Conservation (phyloP, 2,113 vertebrate genomes). For the Austrofundulus limnaeus region DNA sequence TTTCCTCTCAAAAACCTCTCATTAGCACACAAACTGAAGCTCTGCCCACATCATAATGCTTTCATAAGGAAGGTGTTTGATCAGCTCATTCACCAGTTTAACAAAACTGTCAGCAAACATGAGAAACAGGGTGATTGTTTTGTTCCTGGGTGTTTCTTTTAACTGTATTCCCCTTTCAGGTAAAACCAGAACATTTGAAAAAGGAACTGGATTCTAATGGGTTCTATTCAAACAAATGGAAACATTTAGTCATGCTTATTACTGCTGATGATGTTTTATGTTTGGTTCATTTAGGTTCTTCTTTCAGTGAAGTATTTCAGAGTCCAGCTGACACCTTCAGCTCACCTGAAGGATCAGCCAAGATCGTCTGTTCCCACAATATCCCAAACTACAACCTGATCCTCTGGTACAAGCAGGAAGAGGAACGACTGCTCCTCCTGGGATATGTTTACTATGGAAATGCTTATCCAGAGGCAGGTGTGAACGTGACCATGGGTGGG, state of each 20-base stretch:
- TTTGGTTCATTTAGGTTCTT: slow-evolving; percentile 27
- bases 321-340: neutral
- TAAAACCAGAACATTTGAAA: neutral
- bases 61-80: neutral
- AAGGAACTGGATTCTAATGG: no score
- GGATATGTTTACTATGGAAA: slow-evolving; percentile 18
- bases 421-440: slow-evolving; percentile 27
- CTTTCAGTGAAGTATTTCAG: slow-evolving; percentile 36
- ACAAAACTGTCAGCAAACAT: neutral
- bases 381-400: slow-evolving; percentile 28
- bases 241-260: no score
- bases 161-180: neutral
- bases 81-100: neutral
- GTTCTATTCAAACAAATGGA: no score
- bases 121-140: neutral
- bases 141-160: neutral
- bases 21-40: neutral
- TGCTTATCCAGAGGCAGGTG: accelerated
- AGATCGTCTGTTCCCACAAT: slow-evolving; percentile 43
- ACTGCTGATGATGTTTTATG: no score
- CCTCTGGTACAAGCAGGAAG: slow-evolving; percentile 51
- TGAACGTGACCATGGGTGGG: slow-evolving; percentile 9
- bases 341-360: neutral
- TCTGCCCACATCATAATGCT: neutral
- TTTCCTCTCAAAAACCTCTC: neutral